These are phyloP conservation scores for Pristionchus mayeri DNA, from an alignment of 2,888 invertebrate species.

Conservation along the genomic window DNA sequence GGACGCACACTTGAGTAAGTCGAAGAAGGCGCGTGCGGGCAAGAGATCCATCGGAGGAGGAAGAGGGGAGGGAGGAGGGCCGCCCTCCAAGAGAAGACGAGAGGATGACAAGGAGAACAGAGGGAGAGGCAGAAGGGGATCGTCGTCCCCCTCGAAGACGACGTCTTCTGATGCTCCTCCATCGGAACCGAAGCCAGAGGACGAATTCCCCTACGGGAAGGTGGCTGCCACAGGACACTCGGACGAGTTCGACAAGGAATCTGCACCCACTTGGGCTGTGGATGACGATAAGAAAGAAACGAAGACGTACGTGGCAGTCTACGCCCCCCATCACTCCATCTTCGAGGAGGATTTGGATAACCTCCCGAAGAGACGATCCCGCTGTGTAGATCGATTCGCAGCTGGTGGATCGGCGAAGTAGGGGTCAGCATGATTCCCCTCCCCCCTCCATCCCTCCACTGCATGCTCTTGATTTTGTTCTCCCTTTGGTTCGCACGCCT, in stretches of 20 bases:
- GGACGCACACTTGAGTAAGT: slow-evolving; percentile 40
- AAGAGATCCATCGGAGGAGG: not conserved
- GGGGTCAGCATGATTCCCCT: too few relatives aligned
- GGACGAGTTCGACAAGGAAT: not conserved
- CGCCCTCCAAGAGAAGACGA: not conserved
- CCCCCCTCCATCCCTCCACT: too few relatives aligned
- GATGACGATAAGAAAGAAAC: not conserved
- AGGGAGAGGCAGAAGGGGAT: not conserved
- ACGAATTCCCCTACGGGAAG: not conserved
- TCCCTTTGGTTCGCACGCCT: too few relatives aligned
- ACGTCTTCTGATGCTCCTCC: not conserved
- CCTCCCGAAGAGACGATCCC: not conserved
- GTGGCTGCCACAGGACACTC: not conserved
- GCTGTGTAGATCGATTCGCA: too few relatives aligned
- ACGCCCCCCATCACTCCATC: slow-evolving; percentile 26
- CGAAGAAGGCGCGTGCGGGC: not conserved
- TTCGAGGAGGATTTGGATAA: not conserved
- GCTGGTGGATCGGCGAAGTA: too few relatives aligned
- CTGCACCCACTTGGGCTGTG: not conserved
- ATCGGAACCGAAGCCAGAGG: not conserved
- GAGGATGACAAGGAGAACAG: not conserved
- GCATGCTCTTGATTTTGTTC: too few relatives aligned
- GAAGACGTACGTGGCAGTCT: not conserved
- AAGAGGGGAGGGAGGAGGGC: too few relatives aligned
- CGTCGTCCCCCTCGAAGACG: not conserved